Evolutionary conservation across 2,113 vertebrate genomes (phyloP).

Genomic region (Nycticryphes semicollaris): DNA sequence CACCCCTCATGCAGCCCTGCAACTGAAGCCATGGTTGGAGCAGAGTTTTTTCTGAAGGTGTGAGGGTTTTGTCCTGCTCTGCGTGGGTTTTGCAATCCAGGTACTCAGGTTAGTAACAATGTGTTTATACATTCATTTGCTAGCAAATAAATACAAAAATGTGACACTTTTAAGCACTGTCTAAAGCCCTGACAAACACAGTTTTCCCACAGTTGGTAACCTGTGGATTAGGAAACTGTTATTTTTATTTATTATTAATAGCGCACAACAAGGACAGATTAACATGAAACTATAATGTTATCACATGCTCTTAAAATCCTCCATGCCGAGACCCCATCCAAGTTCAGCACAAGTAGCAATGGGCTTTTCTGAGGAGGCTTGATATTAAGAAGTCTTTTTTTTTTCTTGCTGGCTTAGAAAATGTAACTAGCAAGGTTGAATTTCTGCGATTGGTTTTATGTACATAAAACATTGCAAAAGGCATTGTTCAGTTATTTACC

Average conservation of each 20-base stretch:
- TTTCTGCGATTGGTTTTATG: neutral
- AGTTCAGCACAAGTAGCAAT: conserved; percentile 2
- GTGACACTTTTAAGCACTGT: neutral
- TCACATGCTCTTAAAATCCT: conserved; percentile 44
- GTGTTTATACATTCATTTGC: neutral
- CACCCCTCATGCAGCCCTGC: neutral
- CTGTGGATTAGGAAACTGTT: conserved; percentile 12
- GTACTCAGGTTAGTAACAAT: neutral
- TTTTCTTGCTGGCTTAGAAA: neutral
- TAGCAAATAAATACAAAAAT: neutral
- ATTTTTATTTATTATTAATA: conserved; percentile 44
- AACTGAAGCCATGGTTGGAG: neutral
- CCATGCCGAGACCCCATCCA: neutral
- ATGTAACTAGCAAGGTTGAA: neutral
- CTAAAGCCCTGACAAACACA: neutral
- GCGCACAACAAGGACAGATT: conserved; percentile 12
- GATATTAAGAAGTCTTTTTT: neutral
- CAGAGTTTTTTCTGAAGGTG: neutral
- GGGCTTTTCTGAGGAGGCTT: conserved; percentile 1
- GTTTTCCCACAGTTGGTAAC: conserved; percentile 30
- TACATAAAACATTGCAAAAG: neutral
- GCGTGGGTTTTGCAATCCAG: neutral
- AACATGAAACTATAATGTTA: conserved; percentile 7
- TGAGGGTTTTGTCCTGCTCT: neutral
- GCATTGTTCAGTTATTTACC: neutral